Evolutionary conservation across 2,888 invertebrate species (phyloP).

Genomic region (Eristalis arbustorum): DNA sequence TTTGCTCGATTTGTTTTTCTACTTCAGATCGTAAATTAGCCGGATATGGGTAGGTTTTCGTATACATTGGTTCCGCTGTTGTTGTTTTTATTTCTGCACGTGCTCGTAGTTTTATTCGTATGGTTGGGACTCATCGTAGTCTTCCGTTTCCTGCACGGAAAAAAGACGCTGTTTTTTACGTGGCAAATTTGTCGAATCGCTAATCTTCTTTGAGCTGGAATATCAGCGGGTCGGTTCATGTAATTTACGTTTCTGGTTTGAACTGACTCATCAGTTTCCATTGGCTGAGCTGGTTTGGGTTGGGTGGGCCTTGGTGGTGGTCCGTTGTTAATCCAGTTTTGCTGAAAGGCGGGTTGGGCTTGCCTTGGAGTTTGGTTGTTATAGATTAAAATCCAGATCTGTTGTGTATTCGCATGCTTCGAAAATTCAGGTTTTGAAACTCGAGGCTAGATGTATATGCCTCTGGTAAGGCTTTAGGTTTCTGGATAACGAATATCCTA

Average conservation of each 20-base stretch:
- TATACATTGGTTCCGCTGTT: slow-evolving; percentile 15
- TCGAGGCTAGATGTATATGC: slow-evolving; percentile 57
- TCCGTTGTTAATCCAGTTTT: neutral
- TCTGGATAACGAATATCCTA: slow-evolving; percentile 41
- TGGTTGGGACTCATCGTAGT: no score
- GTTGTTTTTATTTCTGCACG: slow-evolving; percentile 2
- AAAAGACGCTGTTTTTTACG: no score
- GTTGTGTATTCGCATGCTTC: slow-evolving; percentile 21
- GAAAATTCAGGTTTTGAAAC: slow-evolving; percentile 43
- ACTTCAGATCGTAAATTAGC: slow-evolving; percentile 19
- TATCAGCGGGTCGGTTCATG: slow-evolving; percentile 38
- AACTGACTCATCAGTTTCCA: slow-evolving; percentile 14
- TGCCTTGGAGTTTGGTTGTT: neutral
- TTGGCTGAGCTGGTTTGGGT: slow-evolving; percentile 26
- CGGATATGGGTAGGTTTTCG: slow-evolving; percentile 13
- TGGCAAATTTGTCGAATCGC: no score
- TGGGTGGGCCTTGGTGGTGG: slow-evolving; percentile 7
- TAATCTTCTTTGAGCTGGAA: no score
- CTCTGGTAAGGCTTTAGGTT: slow-evolving; percentile 34
- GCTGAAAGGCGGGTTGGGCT: neutral
- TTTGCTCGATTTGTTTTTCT: neutral
- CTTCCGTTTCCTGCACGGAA: no score
- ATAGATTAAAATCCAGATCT: slow-evolving; percentile 4
- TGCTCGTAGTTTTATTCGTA: no score
- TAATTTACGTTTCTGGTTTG: slow-evolving; percentile 28